Evolutionary conservation across 1,140 invertebrate species (phyloP), one percentile per base, ranked within the genome.

Genomic region (Stegodyphus mimosarum): DNA sequence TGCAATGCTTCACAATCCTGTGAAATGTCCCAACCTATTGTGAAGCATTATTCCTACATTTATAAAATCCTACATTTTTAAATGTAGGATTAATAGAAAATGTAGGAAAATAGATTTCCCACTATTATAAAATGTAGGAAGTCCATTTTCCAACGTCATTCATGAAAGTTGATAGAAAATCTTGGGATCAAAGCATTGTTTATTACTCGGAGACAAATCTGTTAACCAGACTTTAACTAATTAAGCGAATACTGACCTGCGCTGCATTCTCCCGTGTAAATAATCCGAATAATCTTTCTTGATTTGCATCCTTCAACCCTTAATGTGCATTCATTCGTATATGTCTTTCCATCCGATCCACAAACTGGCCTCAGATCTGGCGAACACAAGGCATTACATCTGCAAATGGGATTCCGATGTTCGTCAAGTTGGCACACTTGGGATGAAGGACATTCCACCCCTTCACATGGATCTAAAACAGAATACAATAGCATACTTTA

Each of bases 351-450:
- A 88, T 93, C 92, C 6, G 94, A 96, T 10, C 94, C 96, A 89
- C 96, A 97, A 53, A 97, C 95, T 0, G 95, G 95, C 4, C 93
- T 92, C 89, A 95, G 94, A 89, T 96, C 95, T 69, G 94, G 90
- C n/a, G 93, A 92, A 89, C 96, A 97, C 53, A 94, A 92, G 88
- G 95, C 94, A 11, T 94, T 94, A 89, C 96, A 97, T 48, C 93
- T 92, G 90, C 96, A 97, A 60, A 93, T 92, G 1, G 96, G 94
- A 83, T 94, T 93, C 17, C 96, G 92, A 60, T 93, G 92, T n/a
- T 92, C 92, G 90, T 96, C 95, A 88, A 97, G 90, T 89, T 95
- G 95, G 91, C 96, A 97, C 88, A 96, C 92, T 91, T 97, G 95
- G 11, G 94, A 94, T 77, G 94, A 93, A 2, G 93, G 92, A 90